Base-by-base conservation (phyloP, 2,113 vertebrate genomes). In the Ia io region DNA sequence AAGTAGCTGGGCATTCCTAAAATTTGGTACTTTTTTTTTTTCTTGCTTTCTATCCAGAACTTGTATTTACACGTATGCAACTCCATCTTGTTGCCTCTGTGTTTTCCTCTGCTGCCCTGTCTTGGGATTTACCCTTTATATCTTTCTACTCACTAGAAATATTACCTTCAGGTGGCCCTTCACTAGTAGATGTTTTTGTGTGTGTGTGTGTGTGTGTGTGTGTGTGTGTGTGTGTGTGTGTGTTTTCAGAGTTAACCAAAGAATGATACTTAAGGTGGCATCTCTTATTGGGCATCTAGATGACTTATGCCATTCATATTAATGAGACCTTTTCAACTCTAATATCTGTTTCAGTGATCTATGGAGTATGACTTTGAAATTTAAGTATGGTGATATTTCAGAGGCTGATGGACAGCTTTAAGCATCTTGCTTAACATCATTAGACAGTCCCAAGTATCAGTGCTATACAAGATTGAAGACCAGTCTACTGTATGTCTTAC, bases 321-420 rank as follows among this genome's bases (percentile, higher is more conserved):
- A 79, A 91, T 56, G 95, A 97, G 92, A 95, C 88, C 93, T 96
- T 97, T 97, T 92, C 95, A 96, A 91, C 84, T 32, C 83, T 96
- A 82, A 88, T 95, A 93, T 89, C 91, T 86, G 18, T 76, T 86
- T 25, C 53, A 74, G 74, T 92, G 82, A 97, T 96, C 92, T 94
- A 92, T 96, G 76, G 56, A 92, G 84, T 84, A 84, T 44, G 76
- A 56, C 63, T 90, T 88, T 95, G 94, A 97, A 95, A 89, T 88
- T 95, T 95, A 92, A 97, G 96, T 83, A 93, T n/a, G 47, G 51
- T 67, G 30, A 84, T 90, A 94, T 96, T 96, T 96, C 94, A 88
- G 78, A 88, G 85, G 49, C 73, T 95, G 94, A 96, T 32, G 23
- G 96, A 79, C 95, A 96, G 90, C 49, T 71, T 91, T 84, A 79